Base-by-base conservation (phyloP, 2,797 vertebrate genomes). In the Acanthiza pusilla region DNA sequence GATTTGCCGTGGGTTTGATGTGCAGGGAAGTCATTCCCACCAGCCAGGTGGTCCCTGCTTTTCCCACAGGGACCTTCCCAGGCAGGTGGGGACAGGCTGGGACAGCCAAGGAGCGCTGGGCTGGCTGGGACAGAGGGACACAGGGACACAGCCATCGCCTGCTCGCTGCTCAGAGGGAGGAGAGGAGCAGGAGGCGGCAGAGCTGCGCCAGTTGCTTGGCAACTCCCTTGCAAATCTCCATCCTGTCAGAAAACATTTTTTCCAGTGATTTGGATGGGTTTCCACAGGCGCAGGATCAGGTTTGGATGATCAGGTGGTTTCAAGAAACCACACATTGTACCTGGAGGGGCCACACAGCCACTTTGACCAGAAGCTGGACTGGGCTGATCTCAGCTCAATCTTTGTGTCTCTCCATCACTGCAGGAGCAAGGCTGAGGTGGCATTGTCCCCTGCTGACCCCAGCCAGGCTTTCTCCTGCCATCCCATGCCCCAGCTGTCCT, bases 171-270 rank as follows among this genome's bases (percentile, higher is more conserved):
- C 80, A 40, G 75, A 88, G 85, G 50, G 76, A 86, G 80, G 85
- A 95, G 66, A 88, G 78, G 88, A 94, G 60, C 88, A 86, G 90
- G 67, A 96, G 93, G 83, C 51, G 11, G 91, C 93, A 76, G 95
- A 94, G 91, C 91, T 63, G 58, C 0, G 2, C 79, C 60, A 48
- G 93, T 94, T 98, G 97, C 97, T 95, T 97, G 97, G 97, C 97
- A 98, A 97, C 95, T 48, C 74, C 79, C 84, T 85, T 93, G 77
- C 89, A 95, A 90, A 95, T 90, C 95, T 89, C 91, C 77, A 58
- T 89, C 92, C 93, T 91, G 91, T 95, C 92, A 67, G 67, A 85
- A 97, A 95, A 72, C 78, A 32, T 93, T 89, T 91, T 87, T 81
- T 17, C 96, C 88, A 72, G 85, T 3, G 3, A 89, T 87, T 85